Conservation (phyloP, 2,113 vertebrate species). For the Plotosus lineatus region DNA sequence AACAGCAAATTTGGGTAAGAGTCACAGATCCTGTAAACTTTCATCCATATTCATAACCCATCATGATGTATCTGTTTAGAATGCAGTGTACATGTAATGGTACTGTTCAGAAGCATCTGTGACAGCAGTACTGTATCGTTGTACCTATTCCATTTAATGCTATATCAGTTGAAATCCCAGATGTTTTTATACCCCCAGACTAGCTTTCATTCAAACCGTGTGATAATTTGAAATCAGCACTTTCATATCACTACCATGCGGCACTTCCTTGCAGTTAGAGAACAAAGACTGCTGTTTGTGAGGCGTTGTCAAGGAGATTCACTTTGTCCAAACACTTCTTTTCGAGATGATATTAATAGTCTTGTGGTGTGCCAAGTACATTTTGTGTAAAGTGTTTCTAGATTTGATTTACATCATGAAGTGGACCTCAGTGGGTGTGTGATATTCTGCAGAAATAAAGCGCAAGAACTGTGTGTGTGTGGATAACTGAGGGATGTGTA, state of each 20-base stretch:
- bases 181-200: background rate
- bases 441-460: constrained; percentile 11
- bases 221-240: background rate
- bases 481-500: background rate
- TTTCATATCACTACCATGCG: constrained; percentile 10
- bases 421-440: constrained; percentile 13
- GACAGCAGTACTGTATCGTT: background rate
- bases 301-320: constrained; percentile 43
- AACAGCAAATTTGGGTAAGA: too few relatives aligned
- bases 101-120: background rate
- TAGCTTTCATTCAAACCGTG: background rate
- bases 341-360: constrained; percentile 42
- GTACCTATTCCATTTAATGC: background rate
- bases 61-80: background rate
- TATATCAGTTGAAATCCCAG: too few relatives aligned
- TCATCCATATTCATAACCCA: background rate
- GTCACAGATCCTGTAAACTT: too few relatives aligned
- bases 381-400: constrained; percentile 27
- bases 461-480: background rate
- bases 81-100: background rate
- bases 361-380: constrained; percentile 24
- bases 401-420: constrained; percentile 40
- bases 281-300: constrained; percentile 21
- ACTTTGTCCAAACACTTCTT: constrained; percentile 41
- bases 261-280: constrained; percentile 3